Percentiles rank a stretch among this genome's conserved stretches.
phyloP scores from a whole-genome alignment of 1,140 invertebrate species.

The Oedothorax gibbosus region DNA sequence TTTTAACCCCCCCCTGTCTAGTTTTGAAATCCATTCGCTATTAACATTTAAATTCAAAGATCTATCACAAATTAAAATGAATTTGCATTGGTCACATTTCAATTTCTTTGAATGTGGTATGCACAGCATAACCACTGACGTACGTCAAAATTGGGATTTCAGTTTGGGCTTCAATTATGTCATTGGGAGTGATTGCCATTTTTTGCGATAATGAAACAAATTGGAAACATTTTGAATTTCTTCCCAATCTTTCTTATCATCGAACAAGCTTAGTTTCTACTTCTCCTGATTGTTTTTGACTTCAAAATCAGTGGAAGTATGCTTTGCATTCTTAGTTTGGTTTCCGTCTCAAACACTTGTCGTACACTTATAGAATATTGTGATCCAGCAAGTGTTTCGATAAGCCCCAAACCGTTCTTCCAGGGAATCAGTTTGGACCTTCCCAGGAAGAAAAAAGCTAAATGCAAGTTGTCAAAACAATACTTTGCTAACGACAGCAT shows the following conservation, averaged over 20 bases:
- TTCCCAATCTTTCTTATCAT: neutral
- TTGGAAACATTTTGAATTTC: neutral
- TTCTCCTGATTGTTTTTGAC: no score
- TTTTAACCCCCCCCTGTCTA: neutral
- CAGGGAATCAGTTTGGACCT: conserved; percentile 2
- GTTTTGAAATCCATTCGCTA: neutral
- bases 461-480: conserved; percentile 17
- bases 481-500: conserved; percentile 24
- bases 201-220: neutral
- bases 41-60: neutral
- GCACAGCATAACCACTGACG: no score
- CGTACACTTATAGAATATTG: neutral
- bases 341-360: conserved; percentile 13
- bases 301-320: no score
- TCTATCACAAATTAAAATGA: neutral
- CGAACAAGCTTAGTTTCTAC: no score
- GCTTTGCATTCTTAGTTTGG: no score
- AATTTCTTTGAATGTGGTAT: no score
- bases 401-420: conserved; percentile 15
- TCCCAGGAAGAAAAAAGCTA: conserved; percentile 2
- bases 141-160: no score
- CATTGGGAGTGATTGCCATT: no score
- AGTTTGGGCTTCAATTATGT: no score
- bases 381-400: neutral
- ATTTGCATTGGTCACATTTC: no score